Base-by-base conservation (phyloP, 2,888 invertebrate genomes). In the Nycteola revayana region DNA sequence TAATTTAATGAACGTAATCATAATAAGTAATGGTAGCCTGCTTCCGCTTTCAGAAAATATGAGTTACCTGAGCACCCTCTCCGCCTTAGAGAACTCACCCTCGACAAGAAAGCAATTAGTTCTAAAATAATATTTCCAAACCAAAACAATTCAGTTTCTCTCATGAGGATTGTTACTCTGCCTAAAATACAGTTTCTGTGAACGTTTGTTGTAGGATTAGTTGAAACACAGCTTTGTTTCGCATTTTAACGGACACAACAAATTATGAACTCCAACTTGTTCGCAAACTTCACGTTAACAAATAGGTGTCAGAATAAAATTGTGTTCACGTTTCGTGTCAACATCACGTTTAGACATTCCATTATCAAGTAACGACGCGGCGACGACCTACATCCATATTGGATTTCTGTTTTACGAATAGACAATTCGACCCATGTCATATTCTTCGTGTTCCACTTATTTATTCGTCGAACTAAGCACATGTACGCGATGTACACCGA, bases 311-410 rank as follows among this genome's bases (percentile, higher is more conserved):
- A 49, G 54, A 60, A 67, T n/a, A n/a, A n/a, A n/a, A n/a, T 68
- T 58, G 56, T 51, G 53, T 66, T 60, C 61, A 68, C 63, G 63
- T 67, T 65, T 69, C 60, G 55, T 71, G 67, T 66, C 66, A 62
- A 65, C 67, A 60, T 66, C 62, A 66, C 59, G 61, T 70, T 75
- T 63, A 60, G 51, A 58, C 55, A 67, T 72, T 63, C 63, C 60
- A 72, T 71, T 75, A 75, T 69, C 71, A 60, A 63, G 60, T 64
- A 63, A 60, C 62, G 50, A 58, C 59, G 60, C 63, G 63, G 59
- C 62, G 50, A 58, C 59, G 66, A 61, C 71, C 69, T 60, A 69
- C 60, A 66, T 68, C 51, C 51, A 67, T 67, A 63, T 66, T 66
- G 53, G 58, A 66, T 68, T 67, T 67, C 64, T 66, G 65, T 65